Base-by-base conservation (phyloP, 2,113 vertebrate species). In the Dunckerocampus dactyliophorus region DNA sequence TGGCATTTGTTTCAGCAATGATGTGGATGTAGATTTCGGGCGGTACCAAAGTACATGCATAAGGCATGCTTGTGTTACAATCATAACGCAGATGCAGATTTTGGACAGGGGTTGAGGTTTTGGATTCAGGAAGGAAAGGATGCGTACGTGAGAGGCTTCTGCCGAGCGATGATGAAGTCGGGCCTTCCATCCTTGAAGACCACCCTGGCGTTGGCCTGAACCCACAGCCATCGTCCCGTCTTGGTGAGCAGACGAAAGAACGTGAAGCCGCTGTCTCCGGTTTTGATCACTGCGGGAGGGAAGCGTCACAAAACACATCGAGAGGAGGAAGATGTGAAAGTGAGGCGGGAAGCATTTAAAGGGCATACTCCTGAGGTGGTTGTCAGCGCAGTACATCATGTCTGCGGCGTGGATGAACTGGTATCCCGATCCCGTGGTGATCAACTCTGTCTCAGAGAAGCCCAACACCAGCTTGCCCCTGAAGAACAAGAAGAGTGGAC, bases 231-330 rank as follows among this genome's bases (percentile, higher is more conserved):
- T 55, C 62, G 5, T 0, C 72, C 62, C 0, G 66, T 63, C 67
- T 94, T 95, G n/a, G 87, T 90, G 54, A 94, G 90, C 12, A 93
- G 88, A 71, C 91, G 65, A 85, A 94, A 93, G 1, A 92, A 85
- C 0, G 83, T 87, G 64, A 90, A 69, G 4, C 91, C 91, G 0
- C 59, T 93, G 77, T 94, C 91, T 12, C 93, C 92, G 0, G 87
- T 92, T 81, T 89, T 92, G n/a, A 94, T 93, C 85, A 93, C 93
- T 94, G 48, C 59, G 0, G 31, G 37, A 39, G 37, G 37, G 21
- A 6, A 24, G 20, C 3, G 14, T 8, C 14, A 52, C 20, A 28
- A 39, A 39, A 11, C 11, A 39, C 10, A 11, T 11, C 2, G 10
- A 20, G 3, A 14, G 24, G 28, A 31, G 16, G 10, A 37, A 16